Base-by-base conservation (phyloP, 2,113 vertebrate genomes). In the Athene noctua region DNA sequence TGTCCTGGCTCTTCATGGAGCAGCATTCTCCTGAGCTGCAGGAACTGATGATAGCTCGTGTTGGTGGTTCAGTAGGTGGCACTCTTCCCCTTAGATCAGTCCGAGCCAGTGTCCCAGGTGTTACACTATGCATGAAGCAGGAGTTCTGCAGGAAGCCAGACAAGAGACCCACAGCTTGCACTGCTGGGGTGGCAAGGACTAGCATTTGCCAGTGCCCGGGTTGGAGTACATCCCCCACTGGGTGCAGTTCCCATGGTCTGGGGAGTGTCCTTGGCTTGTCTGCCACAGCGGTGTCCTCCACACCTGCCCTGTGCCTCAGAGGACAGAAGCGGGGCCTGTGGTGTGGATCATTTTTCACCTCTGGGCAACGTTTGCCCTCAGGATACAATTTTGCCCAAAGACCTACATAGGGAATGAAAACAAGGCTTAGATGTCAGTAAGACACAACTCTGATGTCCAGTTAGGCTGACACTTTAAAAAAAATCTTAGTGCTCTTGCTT, bases 1-100 rank as follows among this genome's bases (percentile, higher is more conserved):
- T 47, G 85, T 22, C 57, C 77, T 4, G 66, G 30, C 65, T 66
- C 42, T 59, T 46, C 32, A 6, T 2, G 66, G 91, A 88, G 23
- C 55, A 22, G 36, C 71, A 1, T 7, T 44, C 46, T 54, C 47
- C 7, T 47, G 88, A 66, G 80, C 55, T 9, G 62, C 67, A 34
- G 65, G 78, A 72, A 29, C 61, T 4, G 83, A 11, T 14, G 8
- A 10, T 15, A 8, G 51, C 63, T 27, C 3, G 1, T 23, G 65
- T 30, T 5, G 65, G 34, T 14, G 91, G 14, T 54, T 96, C 96
- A 94, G 95, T 22, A 97, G 96, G 94, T 96, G 97, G 94, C 95
- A 94, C 91, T 97, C 96, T 97, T 97, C 90, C 90, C 95, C 89
- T 95, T 80, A 22, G 62, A 86, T 84, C 83, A 3, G 86, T 32